phyloP scores from a whole-genome alignment of 2,113 vertebrate genomes.

The Poeciliopsis retropinna region DNA sequence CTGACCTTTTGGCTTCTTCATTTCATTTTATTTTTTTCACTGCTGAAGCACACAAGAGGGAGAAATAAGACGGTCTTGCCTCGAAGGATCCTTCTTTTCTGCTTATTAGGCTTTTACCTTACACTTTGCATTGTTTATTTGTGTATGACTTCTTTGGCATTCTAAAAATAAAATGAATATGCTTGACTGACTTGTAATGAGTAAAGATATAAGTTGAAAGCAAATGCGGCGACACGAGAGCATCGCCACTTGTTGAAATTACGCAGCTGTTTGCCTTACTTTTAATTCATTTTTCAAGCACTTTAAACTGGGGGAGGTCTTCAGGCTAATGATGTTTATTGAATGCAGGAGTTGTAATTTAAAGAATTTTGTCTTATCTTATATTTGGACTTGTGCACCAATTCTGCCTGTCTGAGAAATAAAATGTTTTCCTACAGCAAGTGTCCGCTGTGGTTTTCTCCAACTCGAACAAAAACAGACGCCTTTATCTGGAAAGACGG shows the following conservation, averaged over 20 bases:
- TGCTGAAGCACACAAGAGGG: background rate
- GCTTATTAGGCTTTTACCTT: slow-evolving; percentile 17
- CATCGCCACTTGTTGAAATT: slow-evolving; percentile 15
- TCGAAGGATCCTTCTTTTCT: slow-evolving; percentile 9
- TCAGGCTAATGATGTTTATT: slow-evolving; percentile 22
- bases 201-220: background rate
- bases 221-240: background rate
- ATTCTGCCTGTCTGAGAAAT: slow-evolving; percentile 46
- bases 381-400: slow-evolving; percentile 23
- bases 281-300: slow-evolving; percentile 52
- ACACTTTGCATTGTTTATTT: slow-evolving; percentile 18
- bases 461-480: background rate
- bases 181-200: background rate
- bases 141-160: slow-evolving; percentile 8
- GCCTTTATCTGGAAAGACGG: slow-evolving; percentile 14
- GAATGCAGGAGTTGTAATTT: slow-evolving; percentile 21
- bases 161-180: background rate
- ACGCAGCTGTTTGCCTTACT: slow-evolving; percentile 8
- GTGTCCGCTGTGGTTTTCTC: background rate
- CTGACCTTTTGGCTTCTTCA: slow-evolving; percentile 41
- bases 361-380: slow-evolving; percentile 14
- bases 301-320: slow-evolving; percentile 61
- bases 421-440: slow-evolving; percentile 59
- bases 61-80: background rate
- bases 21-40: background rate